phyloP scores from a whole-genome alignment of 2,797 vertebrate genomes.

The Esox masquinongy region DNA sequence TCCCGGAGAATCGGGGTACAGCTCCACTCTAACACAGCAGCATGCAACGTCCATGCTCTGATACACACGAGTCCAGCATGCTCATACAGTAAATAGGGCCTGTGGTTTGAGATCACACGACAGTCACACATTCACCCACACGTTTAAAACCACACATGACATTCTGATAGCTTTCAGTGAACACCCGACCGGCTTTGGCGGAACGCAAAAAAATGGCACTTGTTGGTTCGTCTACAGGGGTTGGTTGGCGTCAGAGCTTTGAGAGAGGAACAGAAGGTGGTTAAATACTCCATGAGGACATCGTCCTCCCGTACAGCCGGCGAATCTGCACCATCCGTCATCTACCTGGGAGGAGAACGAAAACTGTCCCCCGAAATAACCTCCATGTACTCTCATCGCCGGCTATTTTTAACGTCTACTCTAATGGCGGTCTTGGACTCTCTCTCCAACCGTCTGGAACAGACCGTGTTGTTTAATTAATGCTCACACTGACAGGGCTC shows the following conservation, averaged over 20 bases:
- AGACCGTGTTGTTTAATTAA: not conserved
- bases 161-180: constrained; percentile 67
- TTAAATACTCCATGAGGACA: constrained; percentile 38
- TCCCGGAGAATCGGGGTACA: constrained; percentile 20
- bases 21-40: constrained; percentile 32
- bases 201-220: not conserved
- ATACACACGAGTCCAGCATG: constrained; percentile 68
- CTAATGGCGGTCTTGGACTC: not conserved
- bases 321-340: constrained; percentile 22
- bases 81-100: constrained; percentile 38
- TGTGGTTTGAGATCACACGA: constrained; percentile 34
- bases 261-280: not conserved
- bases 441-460: not conserved
- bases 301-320: constrained; percentile 20
- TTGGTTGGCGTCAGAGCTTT: constrained; percentile 17
- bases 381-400: constrained; percentile 15
- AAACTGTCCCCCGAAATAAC: constrained; percentile 26
- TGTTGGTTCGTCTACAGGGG: not conserved
- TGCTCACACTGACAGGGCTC: not conserved
- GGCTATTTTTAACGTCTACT: constrained; percentile 26
- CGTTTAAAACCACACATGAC: constrained; percentile 36
- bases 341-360: constrained; percentile 22
- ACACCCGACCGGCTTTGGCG: constrained; percentile 14
- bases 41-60: constrained; percentile 71
- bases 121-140: constrained; percentile 46